Conservation (phyloP, 1,140 invertebrate species). For the Neocloeon triangulifer region DNA sequence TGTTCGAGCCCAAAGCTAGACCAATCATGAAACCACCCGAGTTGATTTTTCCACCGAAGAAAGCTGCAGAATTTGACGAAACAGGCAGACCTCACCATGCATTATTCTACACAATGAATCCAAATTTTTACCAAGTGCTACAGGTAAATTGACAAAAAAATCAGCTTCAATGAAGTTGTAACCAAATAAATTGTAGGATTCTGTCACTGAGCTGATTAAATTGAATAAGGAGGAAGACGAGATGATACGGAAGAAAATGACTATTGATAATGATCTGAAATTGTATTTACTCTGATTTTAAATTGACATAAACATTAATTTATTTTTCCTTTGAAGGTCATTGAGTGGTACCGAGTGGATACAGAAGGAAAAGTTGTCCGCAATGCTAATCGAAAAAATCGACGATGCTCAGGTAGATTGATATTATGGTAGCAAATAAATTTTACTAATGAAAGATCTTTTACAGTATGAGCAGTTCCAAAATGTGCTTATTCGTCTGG, state of each 20-base stretch:
- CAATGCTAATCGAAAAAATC: conserved; percentile 42
- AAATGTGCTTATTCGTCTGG: conserved; percentile 42
- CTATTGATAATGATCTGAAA: conserved; percentile 27
- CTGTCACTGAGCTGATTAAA: conserved; percentile 33
- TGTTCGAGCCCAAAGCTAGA: conserved; percentile 56
- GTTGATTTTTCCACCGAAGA: conserved; percentile 59
- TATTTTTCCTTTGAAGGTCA: conserved; percentile 20
- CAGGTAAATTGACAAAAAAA: conserved; percentile 28
- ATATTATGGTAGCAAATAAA: conserved; percentile 1
- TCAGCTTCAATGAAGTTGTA: conserved; percentile 2
- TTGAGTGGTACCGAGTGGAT: conserved; percentile 38
- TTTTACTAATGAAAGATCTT: too few species aligned
- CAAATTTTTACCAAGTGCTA: conserved; percentile 61
- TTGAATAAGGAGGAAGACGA: conserved; percentile 44
- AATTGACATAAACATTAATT: conserved; percentile 5
- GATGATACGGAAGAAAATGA: conserved; percentile 31
- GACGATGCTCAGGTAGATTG: conserved; percentile 31
- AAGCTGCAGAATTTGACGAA: conserved; percentile 77
- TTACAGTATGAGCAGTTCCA: conserved; percentile 49
- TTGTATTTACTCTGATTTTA: conserved; percentile 29
- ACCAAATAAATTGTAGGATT: conserved; percentile 22
- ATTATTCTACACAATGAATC: conserved; percentile 71
- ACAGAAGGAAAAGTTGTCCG: conserved; percentile 36
- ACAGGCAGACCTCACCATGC: conserved; percentile 68
- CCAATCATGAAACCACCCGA: conserved; percentile 72